Percentiles rank a stretch among this genome's conserved stretches.
phyloP scores from a whole-genome alignment of 1,140 invertebrate species.

The Holotrichia oblita region DNA sequence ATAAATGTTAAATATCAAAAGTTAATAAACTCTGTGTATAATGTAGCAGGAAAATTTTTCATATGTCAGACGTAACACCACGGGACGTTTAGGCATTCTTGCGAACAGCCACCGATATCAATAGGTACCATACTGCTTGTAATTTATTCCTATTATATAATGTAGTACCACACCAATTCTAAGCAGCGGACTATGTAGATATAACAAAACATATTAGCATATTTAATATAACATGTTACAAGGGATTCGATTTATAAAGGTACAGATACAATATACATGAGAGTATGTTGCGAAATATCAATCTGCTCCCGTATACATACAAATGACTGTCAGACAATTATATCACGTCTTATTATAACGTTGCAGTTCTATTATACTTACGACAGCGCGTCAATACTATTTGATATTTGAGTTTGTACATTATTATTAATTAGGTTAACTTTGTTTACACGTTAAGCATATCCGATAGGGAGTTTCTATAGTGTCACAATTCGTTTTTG shows the following conservation, averaged over 20 bases:
- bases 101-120: no score
- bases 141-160: no score
- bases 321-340: neutral
- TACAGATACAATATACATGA: neutral
- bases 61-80: no score
- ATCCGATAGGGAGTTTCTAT: no score
- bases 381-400: neutral
- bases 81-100: no score
- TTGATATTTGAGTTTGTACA: slow-evolving; percentile 2
- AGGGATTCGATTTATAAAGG: neutral
- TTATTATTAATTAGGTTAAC: slow-evolving; percentile 11
- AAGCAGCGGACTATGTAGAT: neutral
- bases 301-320: slow-evolving; percentile 24
- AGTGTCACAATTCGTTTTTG: no score
- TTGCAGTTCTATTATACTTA: neutral
- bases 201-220: slow-evolving; percentile 2
- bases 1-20: no score
- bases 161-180: no score
- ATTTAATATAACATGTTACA: slow-evolving; percentile 14
- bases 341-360: slow-evolving; percentile 10
- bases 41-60: no score
- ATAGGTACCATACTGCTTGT: no score
- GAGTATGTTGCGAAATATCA: slow-evolving; percentile 14
- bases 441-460: neutral
- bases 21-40: no score